Evolutionary conservation across 2,888 invertebrate genomes (phyloP).

Genomic region (Orthosia cruda): DNA sequence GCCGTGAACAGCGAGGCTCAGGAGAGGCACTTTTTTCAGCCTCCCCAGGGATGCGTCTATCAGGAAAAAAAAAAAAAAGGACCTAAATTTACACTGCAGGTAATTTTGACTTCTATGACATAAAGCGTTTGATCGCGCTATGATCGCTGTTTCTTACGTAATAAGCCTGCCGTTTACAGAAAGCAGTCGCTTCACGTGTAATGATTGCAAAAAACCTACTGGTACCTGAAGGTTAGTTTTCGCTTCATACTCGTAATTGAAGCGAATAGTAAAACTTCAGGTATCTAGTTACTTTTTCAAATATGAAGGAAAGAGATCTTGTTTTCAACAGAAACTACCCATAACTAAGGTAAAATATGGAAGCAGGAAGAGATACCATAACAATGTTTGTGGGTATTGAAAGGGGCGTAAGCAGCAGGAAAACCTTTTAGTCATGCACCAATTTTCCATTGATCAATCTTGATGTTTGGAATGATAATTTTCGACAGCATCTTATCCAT

Average conservation of each 20-base stretch:
- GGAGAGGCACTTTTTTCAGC: no score
- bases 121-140: no score
- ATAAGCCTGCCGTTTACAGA: constrained; percentile 1
- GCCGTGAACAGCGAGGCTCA: no score
- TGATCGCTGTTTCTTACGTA: no score
- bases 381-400: background rate
- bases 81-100: no score
- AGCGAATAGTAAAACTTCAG: no score
- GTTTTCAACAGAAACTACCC: background rate
- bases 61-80: no score
- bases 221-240: no score
- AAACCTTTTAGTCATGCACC: background rate
- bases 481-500: background rate
- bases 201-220: background rate
- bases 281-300: background rate
- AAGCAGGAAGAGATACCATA: background rate
- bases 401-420: background rate
- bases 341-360: background rate
- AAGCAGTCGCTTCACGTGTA: background rate
- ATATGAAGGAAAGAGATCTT: background rate
- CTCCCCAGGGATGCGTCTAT: no score
- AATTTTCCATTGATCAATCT: background rate
- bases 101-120: no score
- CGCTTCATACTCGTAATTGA: no score
- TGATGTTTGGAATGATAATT: background rate